phyloP scores from a whole-genome alignment of 2,888 invertebrate species.

The Drosophila monieri region DNA sequence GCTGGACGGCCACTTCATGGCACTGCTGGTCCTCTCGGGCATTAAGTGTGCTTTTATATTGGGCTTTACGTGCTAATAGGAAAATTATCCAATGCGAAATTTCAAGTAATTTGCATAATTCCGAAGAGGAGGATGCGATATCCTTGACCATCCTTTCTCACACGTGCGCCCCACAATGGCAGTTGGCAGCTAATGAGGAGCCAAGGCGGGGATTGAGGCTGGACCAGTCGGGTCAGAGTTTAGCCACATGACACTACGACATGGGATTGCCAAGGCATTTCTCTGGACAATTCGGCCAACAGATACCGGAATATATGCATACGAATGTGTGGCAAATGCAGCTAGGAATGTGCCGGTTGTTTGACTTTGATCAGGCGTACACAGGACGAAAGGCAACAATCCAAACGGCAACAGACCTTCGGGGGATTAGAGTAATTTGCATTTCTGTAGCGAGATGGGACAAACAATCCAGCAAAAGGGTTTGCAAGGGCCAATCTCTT shows the following conservation, averaged over 20 bases:
- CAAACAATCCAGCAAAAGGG: conserved; percentile 3
- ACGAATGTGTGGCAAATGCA: conserved; percentile 24
- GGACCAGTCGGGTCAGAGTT: conserved; percentile 14
- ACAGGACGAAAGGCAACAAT: conserved; percentile 24
- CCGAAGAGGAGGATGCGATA: conserved; percentile 6
- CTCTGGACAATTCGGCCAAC: conserved; percentile 18
- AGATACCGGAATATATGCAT: conserved; percentile 5
- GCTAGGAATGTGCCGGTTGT: conserved; percentile 33
- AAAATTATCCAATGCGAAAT: conserved; percentile 49
- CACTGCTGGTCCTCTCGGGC: conserved; percentile 20
- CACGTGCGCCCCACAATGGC: conserved; percentile 34
- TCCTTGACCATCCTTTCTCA: conserved; percentile 39
- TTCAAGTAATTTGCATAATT: conserved; percentile 44
- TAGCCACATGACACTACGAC: conserved; percentile 20
- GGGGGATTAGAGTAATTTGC: conserved; percentile 29
- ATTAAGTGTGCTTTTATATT: conserved; percentile 30
- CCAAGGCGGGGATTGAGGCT: conserved; percentile 20
- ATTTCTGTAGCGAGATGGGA: conserved; percentile 14
- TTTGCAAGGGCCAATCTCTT: conserved; percentile 5
- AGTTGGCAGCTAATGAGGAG: conserved; percentile 39
- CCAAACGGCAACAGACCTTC: conserved; percentile 26
- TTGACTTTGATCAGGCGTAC: conserved; percentile 45
- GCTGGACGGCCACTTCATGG: conserved; percentile 31
- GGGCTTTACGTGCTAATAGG: conserved; percentile 33
- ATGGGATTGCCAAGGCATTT: conserved; percentile 40